Conservation (phyloP, 1,140 invertebrate species). For the Oryctes rhinoceros region DNA sequence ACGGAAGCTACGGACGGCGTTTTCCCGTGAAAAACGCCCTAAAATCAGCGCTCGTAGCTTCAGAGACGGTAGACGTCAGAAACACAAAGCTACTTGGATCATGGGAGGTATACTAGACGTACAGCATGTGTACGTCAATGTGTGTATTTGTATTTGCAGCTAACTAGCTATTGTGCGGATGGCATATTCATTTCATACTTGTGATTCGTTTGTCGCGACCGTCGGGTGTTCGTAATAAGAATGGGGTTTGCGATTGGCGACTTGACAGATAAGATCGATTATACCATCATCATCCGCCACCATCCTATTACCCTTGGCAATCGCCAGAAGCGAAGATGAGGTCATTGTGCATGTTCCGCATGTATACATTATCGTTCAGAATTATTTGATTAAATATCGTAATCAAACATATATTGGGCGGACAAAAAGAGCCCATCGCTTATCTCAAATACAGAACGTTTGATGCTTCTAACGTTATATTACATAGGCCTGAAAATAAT, state of each 20-base stretch:
- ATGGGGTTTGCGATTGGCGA: slow-evolving; percentile 40
- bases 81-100: slow-evolving; percentile 35
- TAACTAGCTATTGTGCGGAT: slow-evolving; percentile 52
- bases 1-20: neutral
- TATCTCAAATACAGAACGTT: no score
- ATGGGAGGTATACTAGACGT: neutral
- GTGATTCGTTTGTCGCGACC: slow-evolving; percentile 50
- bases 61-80: slow-evolving; percentile 41
- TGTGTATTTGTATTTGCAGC: neutral
- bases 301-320: neutral
- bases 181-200: slow-evolving; percentile 51
- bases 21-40: slow-evolving; percentile 27
- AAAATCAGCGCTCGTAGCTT: slow-evolving; percentile 44
- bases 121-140: neutral
- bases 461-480: no score
- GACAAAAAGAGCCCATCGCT: no score
- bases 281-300: slow-evolving; percentile 45
- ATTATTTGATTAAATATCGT: no score
- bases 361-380: no score
- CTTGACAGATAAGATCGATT: slow-evolving; percentile 53
- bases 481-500: no score
- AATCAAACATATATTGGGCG: no score
- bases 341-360: neutral
- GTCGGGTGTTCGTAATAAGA: slow-evolving; percentile 26
- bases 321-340: neutral